Conservation (phyloP, 2,797 vertebrate genomes). For the Limnodromus scolopaceus region DNA sequence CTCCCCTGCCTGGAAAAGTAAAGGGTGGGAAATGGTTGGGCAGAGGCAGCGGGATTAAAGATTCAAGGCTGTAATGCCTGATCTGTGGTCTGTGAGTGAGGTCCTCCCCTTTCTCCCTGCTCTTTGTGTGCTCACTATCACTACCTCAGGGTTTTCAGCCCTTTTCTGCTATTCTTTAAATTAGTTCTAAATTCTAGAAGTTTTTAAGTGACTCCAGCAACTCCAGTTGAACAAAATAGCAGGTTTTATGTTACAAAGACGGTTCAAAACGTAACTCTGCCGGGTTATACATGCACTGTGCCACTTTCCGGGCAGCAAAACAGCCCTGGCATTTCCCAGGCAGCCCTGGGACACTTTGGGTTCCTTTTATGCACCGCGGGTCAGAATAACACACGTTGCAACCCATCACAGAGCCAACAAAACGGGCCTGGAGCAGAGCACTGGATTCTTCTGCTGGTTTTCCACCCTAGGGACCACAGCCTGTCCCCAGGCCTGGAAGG, state of each 20-base stretch:
- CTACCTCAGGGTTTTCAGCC: not conserved
- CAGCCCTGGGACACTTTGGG: not conserved
- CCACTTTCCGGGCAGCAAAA: not conserved
- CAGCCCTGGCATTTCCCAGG: not conserved
- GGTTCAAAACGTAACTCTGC: not conserved
- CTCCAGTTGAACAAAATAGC: not conserved
- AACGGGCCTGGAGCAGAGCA: accelerated
- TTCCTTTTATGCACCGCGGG: not conserved
- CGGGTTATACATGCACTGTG: accelerated
- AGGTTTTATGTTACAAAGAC: not conserved
- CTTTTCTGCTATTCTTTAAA: not conserved
- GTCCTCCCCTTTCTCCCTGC: not conserved
- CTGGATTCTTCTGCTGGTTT: not conserved
- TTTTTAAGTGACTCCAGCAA: not conserved
- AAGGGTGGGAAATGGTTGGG: not conserved
- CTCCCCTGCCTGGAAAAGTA: not conserved
- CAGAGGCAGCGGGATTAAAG: not conserved
- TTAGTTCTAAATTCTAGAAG: not conserved
- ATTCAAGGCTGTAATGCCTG: accelerated
- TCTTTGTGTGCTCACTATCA: accelerated
- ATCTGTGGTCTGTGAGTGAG: not conserved
- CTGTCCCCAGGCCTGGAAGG: not conserved
- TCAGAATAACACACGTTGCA: not conserved
- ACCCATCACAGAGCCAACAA: accelerated
- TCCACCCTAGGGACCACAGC: not conserved